Percentiles rank a stretch among this genome's conserved stretches.
Evolutionary conservation across 2,113 vertebrate species (phyloP).

Genomic region (Salvator merianae): DNA sequence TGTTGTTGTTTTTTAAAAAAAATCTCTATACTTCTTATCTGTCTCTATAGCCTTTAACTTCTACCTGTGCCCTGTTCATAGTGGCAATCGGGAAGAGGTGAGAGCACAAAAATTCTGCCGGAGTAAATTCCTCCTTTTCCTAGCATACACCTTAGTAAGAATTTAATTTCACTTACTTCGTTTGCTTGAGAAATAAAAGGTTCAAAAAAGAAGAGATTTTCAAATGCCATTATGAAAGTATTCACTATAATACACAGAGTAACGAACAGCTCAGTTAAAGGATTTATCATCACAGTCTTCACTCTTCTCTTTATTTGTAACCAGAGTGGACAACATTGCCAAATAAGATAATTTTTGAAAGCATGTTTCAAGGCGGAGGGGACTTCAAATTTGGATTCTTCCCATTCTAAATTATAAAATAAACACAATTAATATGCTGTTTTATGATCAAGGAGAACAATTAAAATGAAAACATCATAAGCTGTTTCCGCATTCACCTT

Average conservation of each 20-base stretch:
- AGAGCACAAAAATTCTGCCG: not conserved
- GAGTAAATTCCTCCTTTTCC: not conserved
- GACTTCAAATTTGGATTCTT: constrained; percentile 84
- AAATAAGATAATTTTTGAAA: constrained; percentile 83
- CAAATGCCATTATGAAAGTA: constrained; percentile 91
- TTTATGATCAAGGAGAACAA: not conserved
- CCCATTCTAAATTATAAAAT: constrained; percentile 77
- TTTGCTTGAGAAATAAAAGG: constrained; percentile 81
- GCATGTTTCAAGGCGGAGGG: constrained; percentile 81
- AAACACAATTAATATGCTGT: not conserved
- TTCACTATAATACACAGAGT: constrained; percentile 92
- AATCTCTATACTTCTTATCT: too few relatives aligned
- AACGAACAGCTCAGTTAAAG: constrained; percentile 88
- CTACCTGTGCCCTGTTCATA: too few relatives aligned
- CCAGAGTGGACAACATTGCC: constrained; percentile 88
- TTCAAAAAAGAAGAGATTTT: constrained; percentile 75
- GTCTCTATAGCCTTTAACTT: too few relatives aligned
- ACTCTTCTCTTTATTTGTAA: constrained; percentile 80
- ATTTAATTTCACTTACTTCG: constrained; percentile 73
- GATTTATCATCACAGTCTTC: constrained; percentile 85
- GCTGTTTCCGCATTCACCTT: too few relatives aligned
- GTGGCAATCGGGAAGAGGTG: too few relatives aligned
- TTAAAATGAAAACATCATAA: not conserved
- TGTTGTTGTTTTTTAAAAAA: too few relatives aligned
- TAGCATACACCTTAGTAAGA: not conserved